Evolutionary conservation across 2,888 invertebrate genomes (phyloP).

Genomic region (Sarcophaga subvicina): DNA sequence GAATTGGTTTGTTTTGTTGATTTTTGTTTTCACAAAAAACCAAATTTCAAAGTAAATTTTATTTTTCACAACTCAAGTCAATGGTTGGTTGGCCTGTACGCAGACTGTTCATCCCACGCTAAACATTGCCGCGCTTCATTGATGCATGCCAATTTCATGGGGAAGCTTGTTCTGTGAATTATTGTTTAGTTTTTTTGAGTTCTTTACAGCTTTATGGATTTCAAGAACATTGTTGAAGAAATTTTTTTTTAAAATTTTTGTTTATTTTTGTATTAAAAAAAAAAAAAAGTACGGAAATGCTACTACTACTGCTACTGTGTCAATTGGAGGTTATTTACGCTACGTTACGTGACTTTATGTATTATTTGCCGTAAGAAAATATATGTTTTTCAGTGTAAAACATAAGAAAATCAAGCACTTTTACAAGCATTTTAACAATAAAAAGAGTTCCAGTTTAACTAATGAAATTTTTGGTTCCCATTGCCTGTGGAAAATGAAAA

Average conservation of each 20-base stretch:
- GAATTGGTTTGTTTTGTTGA: not conserved
- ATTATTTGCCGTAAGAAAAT: not conserved
- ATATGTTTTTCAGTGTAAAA: not conserved
- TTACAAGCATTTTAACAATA: too few relatives aligned
- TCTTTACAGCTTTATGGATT: not conserved
- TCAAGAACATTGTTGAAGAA: not conserved
- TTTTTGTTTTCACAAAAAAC: too few relatives aligned
- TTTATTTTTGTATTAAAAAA: not conserved
- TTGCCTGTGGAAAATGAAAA: not conserved
- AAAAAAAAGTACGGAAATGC: slow-evolving; percentile 4
- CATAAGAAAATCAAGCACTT: too few relatives aligned
- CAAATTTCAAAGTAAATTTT: slow-evolving; percentile 35
- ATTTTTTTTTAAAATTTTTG: not conserved
- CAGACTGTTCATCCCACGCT: slow-evolving; percentile 53
- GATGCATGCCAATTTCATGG: slow-evolving; percentile 57
- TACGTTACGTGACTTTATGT: not conserved
- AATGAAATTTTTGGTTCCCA: not conserved
- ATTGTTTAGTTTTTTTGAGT: slow-evolving; percentile 1
- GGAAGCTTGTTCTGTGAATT: slow-evolving; percentile 12
- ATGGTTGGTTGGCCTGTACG: not conserved
- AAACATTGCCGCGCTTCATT: slow-evolving; percentile 62
- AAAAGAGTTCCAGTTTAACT: too few relatives aligned
- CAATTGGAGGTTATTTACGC: not conserved
- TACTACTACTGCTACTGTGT: too few relatives aligned
- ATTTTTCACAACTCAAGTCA: slow-evolving; percentile 36